Evolutionary conservation across 1,140 invertebrate species (phyloP).

Genomic region (Zaprionus capensis): DNA sequence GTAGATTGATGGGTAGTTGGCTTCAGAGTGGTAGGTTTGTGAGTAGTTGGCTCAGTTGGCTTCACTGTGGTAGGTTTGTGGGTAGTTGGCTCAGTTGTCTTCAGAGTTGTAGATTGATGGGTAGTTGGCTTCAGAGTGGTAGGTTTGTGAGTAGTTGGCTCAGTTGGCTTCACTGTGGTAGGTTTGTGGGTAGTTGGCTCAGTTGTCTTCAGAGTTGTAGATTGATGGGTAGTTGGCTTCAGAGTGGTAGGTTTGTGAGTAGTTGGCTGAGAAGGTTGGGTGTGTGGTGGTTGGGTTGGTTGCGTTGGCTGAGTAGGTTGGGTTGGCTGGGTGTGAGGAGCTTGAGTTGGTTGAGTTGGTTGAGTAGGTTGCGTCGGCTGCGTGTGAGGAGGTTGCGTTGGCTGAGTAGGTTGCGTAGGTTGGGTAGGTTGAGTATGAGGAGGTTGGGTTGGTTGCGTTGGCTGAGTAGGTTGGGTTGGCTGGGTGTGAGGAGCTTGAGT

Average conservation of each 20-base stretch:
- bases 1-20: not conserved
- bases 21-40: conserved; percentile 8
- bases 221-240: not conserved
- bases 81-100: conserved; percentile 5
- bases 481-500: no score
- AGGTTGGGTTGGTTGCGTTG: no score
- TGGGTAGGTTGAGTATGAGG: no score
- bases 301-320: no score
- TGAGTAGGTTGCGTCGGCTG: no score
- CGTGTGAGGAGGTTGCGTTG: no score
- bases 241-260: conserved; percentile 9
- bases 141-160: not conserved
- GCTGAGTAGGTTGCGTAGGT: no score
- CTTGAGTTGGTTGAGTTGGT: no score
- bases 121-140: not conserved
- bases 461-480: no score
- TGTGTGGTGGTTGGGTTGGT: no score
- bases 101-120: not conserved
- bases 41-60: not conserved
- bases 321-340: no score
- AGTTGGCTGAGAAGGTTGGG: not conserved
- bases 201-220: not conserved
- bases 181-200: conserved; percentile 6
- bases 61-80: not conserved
- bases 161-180: not conserved